Evolutionary conservation across 2,113 vertebrate species (phyloP), one percentile per base, ranked within the genome.

Genomic region (Dromiciops gliroides): DNA sequence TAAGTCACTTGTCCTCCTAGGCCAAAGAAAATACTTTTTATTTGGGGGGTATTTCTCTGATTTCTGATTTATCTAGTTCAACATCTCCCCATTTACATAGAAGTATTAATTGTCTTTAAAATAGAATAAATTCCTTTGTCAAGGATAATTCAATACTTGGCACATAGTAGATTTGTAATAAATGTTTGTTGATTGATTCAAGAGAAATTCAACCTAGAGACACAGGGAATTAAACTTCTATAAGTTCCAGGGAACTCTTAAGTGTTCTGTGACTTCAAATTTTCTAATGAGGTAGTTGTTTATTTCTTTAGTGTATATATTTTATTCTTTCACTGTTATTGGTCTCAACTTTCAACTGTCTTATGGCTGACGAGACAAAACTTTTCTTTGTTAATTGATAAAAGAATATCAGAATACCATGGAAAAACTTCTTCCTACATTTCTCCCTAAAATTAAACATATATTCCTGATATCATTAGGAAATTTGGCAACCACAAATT

Each of bases 81-180:
- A 44, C 48, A 90, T 67, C 44, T 89, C 49, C 91, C 53, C 92
- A 47, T 92, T 48, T 92, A 26, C 91, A 16, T 51, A 75, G 26
- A 92, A 92, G 9, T 25, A 95, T 95, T 95, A 92, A 6, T 95
- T 92, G 19, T 93, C 93, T 52, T 93, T 95, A 89, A 93, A 91
- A 16, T 1, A 89, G 31, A 48, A 93, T 89, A 91, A 96, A 60
- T 56, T 92, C 28, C 6, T 90, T 90, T n/a, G 37, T 44, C 67
- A 94, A 23, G 9, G 44, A 53, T 93, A 90, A 56, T 53, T 95
- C 51, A 50, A 75, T 83, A 44, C n/a, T 6, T 83, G 16, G 67
- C 16, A 83, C 6, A 22, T 44, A 75, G 19, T 44, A 83, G 60
- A 67, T n/a, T 31, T 1, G 2, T 37, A 37, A 67, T 67, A 67